Evolutionary conservation across 2,888 invertebrate genomes (phyloP), one percentile per base, ranked within the genome.

Genomic region (Agriopis marginaria): DNA sequence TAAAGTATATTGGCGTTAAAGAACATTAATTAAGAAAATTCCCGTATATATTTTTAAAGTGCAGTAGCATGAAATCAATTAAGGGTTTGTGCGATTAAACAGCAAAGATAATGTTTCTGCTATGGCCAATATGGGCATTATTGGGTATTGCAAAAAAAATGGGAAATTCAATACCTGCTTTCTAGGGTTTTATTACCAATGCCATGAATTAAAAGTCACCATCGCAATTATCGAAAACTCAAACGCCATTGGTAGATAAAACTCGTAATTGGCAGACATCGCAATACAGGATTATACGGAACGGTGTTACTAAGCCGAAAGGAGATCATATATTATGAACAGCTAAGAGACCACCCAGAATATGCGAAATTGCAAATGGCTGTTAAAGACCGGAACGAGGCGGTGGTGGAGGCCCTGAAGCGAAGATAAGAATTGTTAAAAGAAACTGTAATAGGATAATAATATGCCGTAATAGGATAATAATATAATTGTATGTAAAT

Each of bases 1-100:
- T 32, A 58, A 51, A 49, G 55, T 58, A 58, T 3, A 50, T 50
- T 50, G 50, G 51, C 51, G 51, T 32, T 64, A 56, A 60, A 60
- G 12, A 60, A 39, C 53, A 44, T 53, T 47, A 14, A 54, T 58
- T 56, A 17, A 59, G 14, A 11, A 47, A 49, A 40, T 39, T 66
- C 11, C 39, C 45, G 47, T 44, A 11, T 17, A 14, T 53, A 23
- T 5, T 47, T 45, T 39, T 60, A 40, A 17, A 32, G 45, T 17
- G 53, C 44, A 44, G 47, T 54, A 42, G 53, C 45, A 17, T 47
- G 17, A 47, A 51, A 61, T 51, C 44, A 32, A 65, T 65, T 39
- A 59, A 39, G 51, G 11, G 8, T 59, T 44, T 47, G 17, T 14
- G 32, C 51, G 8, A 59, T 49, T 63, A 12, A 63, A 55, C 17